Percentiles rank a stretch among this genome's conserved stretches.
These are phyloP conservation scores for Polypedilum vanderplanki DNA, from an alignment of 1,140 invertebrate species.

Conservation along the genomic window DNA sequence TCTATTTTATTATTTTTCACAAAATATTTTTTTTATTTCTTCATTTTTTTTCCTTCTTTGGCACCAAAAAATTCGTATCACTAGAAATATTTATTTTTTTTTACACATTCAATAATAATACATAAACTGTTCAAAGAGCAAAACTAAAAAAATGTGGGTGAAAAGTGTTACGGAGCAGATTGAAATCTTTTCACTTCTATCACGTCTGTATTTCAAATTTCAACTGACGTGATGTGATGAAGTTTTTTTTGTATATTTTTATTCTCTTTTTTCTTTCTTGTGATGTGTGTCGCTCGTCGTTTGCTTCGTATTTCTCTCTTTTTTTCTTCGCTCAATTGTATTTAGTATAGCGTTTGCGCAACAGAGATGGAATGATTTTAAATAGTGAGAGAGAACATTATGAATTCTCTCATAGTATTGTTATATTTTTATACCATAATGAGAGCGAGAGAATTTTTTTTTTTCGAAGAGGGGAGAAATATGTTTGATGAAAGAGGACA, in stretches of 20 bases:
- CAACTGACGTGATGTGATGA: constrained; percentile 28
- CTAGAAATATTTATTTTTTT: neutral
- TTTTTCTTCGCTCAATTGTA: neutral
- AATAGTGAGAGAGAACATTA: neutral
- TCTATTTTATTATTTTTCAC: neutral
- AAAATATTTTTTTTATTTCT: neutral
- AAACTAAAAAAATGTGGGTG: constrained; percentile 12
- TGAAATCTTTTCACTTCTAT: constrained; percentile 26
- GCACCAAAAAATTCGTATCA: constrained; percentile 11
- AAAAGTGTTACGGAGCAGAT: neutral
- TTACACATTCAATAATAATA: neutral
- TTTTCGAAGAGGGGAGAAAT: neutral
- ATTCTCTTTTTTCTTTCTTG: neutral
- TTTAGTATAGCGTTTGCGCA: neutral
- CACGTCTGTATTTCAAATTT: constrained; percentile 28
- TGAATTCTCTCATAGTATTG: neutral
- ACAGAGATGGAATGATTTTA: neutral
- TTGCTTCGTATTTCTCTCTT: neutral
- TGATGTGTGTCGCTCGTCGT: constrained; percentile 22
- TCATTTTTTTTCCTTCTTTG: neutral
- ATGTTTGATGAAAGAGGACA: neutral
- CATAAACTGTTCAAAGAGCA: neutral
- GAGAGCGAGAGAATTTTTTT: neutral
- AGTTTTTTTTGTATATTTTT: constrained; percentile 20
- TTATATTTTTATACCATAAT: no score